Conservation (phyloP, 2,888 invertebrate species). For the Lasioglossum malachurum region DNA sequence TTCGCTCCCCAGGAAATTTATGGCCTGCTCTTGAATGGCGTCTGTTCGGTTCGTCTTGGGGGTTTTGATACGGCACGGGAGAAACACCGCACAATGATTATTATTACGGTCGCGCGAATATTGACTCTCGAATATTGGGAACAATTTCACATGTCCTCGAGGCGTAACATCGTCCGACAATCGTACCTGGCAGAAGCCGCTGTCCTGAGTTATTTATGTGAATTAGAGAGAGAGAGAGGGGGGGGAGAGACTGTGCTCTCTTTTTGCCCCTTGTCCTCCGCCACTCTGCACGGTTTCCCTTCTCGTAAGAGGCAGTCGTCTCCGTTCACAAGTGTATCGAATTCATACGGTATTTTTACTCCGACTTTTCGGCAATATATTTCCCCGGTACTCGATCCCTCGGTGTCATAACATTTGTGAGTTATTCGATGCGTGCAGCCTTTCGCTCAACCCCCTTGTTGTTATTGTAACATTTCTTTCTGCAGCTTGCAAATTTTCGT, state of each 20-base stretch:
- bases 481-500: background rate
- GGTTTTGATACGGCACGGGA: constrained; percentile 62
- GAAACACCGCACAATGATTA: constrained; percentile 69
- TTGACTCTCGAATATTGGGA: constrained; percentile 31
- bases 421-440: background rate
- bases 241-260: background rate
- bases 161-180: constrained; percentile 63
- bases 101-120: constrained; percentile 54
- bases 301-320: background rate
- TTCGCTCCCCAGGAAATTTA: constrained; percentile 60
- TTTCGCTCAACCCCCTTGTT: background rate
- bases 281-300: background rate
- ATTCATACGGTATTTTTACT: background rate
- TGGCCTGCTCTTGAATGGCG: constrained; percentile 56
- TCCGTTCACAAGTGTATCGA: background rate
- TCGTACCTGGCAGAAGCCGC: constrained; percentile 31
- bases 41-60: constrained; percentile 52
- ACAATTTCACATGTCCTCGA: constrained; percentile 59
- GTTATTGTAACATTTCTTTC: background rate
- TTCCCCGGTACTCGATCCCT: background rate
- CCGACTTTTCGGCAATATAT: background rate
- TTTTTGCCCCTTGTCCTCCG: constrained; percentile 4
- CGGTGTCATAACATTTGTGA: background rate
- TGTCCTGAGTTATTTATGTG: constrained; percentile 50
- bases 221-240: constrained; percentile 6